Conservation (phyloP, 2,888 invertebrate species). For the Biston stratarius region DNA sequence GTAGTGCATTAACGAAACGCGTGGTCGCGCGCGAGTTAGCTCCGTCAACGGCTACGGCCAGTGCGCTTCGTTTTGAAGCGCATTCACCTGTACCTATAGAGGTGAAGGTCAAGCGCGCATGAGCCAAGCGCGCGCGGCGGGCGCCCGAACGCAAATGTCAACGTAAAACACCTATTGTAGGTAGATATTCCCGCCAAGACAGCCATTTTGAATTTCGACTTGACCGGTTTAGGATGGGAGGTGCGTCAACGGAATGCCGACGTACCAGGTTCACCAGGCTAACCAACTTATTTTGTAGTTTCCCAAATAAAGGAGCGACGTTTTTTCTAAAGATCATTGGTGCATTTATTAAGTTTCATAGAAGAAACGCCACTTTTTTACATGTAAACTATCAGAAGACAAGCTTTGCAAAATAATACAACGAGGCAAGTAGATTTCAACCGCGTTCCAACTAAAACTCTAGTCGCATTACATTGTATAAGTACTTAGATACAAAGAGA, state of each 20-base stretch:
- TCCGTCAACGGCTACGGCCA: slow-evolving; percentile 3
- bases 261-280: slow-evolving; percentile 3
- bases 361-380: no score
- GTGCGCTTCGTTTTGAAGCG: slow-evolving; percentile 58
- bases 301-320: not conserved
- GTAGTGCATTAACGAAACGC: slow-evolving; percentile 29
- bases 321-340: not conserved
- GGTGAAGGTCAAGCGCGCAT: slow-evolving; percentile 80
- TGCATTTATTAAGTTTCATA: not conserved
- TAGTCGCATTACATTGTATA: no score
- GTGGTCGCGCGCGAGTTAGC: slow-evolving; percentile 35
- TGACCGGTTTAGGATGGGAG: slow-evolving; percentile 71
- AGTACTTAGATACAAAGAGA: slow-evolving; percentile 17
- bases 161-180: slow-evolving; percentile 60
- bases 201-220: slow-evolving; percentile 76
- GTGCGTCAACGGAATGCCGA: slow-evolving; percentile 60
- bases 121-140: slow-evolving; percentile 60
- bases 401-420: no score
- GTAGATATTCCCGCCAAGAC: slow-evolving; percentile 69
- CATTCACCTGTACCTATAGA: slow-evolving; percentile 76
- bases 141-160: slow-evolving; percentile 69
- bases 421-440: no score
- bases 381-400: no score
- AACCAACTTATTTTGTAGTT: not conserved
- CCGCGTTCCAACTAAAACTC: not conserved